These are phyloP conservation scores for Calidris pygmaea DNA, from an alignment of 2,113 vertebrate genomes.

Conservation along the genomic window DNA sequence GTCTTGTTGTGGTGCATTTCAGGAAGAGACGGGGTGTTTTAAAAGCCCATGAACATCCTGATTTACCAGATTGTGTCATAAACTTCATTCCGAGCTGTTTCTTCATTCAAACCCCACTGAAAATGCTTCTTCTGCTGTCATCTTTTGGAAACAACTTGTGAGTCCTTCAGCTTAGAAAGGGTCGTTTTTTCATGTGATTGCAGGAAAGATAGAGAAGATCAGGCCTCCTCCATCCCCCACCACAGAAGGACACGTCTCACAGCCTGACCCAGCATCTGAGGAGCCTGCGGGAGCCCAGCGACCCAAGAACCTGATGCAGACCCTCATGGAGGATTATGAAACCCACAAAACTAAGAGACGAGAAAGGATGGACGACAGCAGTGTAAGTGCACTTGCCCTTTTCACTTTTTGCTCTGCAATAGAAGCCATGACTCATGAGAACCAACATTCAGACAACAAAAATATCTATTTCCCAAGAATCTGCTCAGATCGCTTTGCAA, in stretches of 20 bases:
- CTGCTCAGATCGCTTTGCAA: not conserved
- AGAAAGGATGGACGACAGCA: conserved; percentile 92
- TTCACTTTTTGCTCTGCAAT: not conserved
- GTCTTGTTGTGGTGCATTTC: not conserved
- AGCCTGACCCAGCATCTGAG: conserved; percentile 80
- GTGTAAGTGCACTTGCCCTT: conserved; percentile 80
- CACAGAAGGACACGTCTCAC: conserved; percentile 79
- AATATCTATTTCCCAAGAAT: not conserved
- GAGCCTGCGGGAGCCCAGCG: conserved; percentile 85
- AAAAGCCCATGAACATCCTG: not conserved
- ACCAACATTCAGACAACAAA: not conserved
- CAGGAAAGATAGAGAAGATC: conserved; percentile 97
- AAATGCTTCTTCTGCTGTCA: not conserved
- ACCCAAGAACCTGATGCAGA: conserved; percentile 97
- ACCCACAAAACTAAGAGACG: conserved; percentile 93
- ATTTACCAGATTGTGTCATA: not conserved
- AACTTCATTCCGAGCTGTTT: not conserved
- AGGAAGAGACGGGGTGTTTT: not conserved
- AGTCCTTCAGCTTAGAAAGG: conserved; percentile 54
- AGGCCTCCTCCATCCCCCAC: conserved; percentile 87
- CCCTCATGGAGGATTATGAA: conserved; percentile 96
- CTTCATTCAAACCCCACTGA: not conserved
- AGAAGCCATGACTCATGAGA: accelerated
- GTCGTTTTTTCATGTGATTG: conserved; percentile 59
- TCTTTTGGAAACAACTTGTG: not conserved